Evolutionary conservation across 37 sponge, comb jelly and placozoan genomes (phyloP).

Genomic region (Sycon ciliatum): DNA sequence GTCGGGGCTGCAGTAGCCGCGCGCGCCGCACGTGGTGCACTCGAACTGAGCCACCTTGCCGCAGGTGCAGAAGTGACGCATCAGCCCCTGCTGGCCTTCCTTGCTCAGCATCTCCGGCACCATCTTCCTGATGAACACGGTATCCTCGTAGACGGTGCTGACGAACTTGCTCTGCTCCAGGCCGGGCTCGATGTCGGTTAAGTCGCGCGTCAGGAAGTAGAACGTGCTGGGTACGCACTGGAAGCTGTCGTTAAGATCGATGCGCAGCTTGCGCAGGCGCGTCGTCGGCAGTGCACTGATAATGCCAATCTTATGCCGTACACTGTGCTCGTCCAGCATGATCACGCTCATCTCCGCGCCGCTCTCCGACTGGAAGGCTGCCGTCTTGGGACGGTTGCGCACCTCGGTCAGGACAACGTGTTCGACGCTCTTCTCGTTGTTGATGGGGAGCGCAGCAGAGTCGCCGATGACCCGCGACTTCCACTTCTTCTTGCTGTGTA

Average conservation of each 20-base stretch:
- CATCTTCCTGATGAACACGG: constrained; percentile 49
- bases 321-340: no score
- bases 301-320: neutral
- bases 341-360: no score
- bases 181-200: constrained; percentile 63
- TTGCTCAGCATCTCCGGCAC: neutral
- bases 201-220: constrained; percentile 57
- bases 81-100: constrained; percentile 12
- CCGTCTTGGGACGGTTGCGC: no score
- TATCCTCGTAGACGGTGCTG: constrained; percentile 52
- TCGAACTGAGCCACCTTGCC: constrained; percentile 61
- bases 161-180: constrained; percentile 68
- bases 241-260: constrained; percentile 45
- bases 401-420: no score
- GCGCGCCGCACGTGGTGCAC: constrained; percentile 41
- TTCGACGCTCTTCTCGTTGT: no score
- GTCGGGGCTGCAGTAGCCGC: constrained; percentile 56
- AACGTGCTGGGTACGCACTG: constrained; percentile 51
- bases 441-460: no score
- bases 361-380: no score
- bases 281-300: neutral
- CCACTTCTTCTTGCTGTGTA: no score
- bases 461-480: no score
- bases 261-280: constrained; percentile 60
- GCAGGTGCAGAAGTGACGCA: constrained; percentile 60